Evolutionary conservation across 2,797 vertebrate genomes (phyloP).

Genomic region (Molossus molossus): DNA sequence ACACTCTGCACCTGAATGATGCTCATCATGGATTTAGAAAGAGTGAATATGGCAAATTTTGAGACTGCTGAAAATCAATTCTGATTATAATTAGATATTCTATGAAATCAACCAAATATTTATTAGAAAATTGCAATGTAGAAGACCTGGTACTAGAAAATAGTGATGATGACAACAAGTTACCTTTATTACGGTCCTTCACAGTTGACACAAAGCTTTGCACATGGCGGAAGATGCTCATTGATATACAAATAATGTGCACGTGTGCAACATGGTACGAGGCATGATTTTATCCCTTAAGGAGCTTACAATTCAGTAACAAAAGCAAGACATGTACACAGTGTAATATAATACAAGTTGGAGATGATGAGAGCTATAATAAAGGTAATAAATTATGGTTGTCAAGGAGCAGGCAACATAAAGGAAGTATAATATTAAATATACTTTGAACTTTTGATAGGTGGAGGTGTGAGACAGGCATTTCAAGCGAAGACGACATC

Average conservation of each 20-base stretch:
- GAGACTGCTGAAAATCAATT: slow-evolving; percentile 53
- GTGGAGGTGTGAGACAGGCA: slow-evolving; percentile 64
- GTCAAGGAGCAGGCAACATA: slow-evolving; percentile 6
- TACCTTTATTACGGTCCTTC: background rate
- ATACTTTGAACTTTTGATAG: slow-evolving; percentile 78
- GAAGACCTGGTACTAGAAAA: background rate
- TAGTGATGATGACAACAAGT: background rate
- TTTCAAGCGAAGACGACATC: slow-evolving; percentile 68
- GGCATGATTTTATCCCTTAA: background rate
- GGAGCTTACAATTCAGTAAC: background rate
- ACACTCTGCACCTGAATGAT: slow-evolving; percentile 67
- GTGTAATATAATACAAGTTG: slow-evolving; percentile 27
- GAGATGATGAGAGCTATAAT: background rate
- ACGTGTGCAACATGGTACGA: background rate
- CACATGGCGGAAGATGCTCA: background rate
- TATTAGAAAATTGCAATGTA: background rate
- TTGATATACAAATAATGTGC: background rate
- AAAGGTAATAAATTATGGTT: slow-evolving; percentile 57
- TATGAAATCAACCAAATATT: slow-evolving; percentile 47
- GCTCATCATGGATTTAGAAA: slow-evolving; percentile 44
- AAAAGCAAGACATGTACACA: slow-evolving; percentile 23
- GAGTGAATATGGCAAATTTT: background rate
- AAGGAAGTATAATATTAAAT: slow-evolving; percentile 70
- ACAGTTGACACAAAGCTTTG: background rate
- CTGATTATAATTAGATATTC: slow-evolving; percentile 33